phyloP scores from a whole-genome alignment of 2,888 invertebrate species.

The Melipona bicolor region DNA sequence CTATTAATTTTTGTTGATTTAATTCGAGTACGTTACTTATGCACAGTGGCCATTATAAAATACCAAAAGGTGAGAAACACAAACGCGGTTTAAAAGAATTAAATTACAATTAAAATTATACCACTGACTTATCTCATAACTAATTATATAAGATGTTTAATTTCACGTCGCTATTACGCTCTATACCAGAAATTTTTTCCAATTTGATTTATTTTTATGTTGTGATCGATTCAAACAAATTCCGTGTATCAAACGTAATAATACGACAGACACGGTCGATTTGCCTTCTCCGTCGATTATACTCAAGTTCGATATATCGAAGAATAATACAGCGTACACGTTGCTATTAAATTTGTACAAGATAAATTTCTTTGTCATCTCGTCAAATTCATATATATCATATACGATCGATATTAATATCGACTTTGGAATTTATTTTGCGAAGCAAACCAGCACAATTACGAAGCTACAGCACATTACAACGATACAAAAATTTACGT shows the following conservation, averaged over 20 bases:
- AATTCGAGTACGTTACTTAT: slow-evolving; percentile 4
- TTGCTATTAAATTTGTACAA: slow-evolving; percentile 33
- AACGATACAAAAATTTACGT: slow-evolving; percentile 63
- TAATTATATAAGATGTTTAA: slow-evolving; percentile 6
- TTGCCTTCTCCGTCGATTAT: slow-evolving; percentile 18
- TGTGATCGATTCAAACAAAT: too few species aligned
- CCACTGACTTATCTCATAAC: slow-evolving; percentile 28
- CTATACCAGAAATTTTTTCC: neutral
- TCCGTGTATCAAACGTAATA: neutral
- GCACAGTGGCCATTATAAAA: slow-evolving; percentile 15
- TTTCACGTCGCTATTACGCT: neutral
- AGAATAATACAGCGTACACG: slow-evolving; percentile 22
- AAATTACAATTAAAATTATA: slow-evolving; percentile 51
- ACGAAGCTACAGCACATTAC: slow-evolving; percentile 27
- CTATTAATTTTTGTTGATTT: neutral
- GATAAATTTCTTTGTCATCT: slow-evolving; percentile 29
- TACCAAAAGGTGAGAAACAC: slow-evolving; percentile 14
- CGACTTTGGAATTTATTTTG: slow-evolving; percentile 19
- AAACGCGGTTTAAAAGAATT: slow-evolving; percentile 28
- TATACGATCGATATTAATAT: slow-evolving; percentile 14
- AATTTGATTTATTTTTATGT: neutral
- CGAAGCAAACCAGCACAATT: slow-evolving; percentile 3
- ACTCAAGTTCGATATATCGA: slow-evolving; percentile 5
- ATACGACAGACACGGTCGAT: slow-evolving; percentile 6
- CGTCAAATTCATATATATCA: neutral